These are phyloP conservation scores for Lycophotia porphyrea DNA, from an alignment of 2,888 invertebrate genomes.

Conservation along the genomic window DNA sequence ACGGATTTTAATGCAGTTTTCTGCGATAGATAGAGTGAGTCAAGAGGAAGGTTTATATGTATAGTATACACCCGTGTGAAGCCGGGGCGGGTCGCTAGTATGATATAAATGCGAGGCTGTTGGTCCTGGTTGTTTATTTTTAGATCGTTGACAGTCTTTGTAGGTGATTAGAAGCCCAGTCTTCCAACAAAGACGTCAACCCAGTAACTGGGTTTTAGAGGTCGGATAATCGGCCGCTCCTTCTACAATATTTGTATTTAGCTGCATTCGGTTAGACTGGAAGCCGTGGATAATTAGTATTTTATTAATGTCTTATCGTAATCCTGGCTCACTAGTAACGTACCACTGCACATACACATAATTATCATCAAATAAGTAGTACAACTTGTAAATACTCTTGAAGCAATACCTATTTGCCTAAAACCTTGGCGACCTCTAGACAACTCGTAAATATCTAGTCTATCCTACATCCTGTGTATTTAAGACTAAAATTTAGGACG, in stretches of 20 bases:
- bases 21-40: too few relatives aligned
- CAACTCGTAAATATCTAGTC: conserved; percentile 42
- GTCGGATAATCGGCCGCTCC: neutral
- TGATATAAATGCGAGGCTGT: neutral
- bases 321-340: neutral
- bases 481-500: conserved; percentile 41
- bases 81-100: too few relatives aligned
- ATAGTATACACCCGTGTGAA: too few relatives aligned
- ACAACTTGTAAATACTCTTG: conserved; percentile 20
- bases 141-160: neutral
- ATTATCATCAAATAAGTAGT: conserved; percentile 38
- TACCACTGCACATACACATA: conserved; percentile 4
- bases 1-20: too few relatives aligned
- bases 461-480: conserved; percentile 46
- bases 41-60: too few relatives aligned
- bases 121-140: neutral
- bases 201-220: neutral
- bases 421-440: conserved; percentile 46
- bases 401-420: conserved; percentile 34
- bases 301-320: neutral
- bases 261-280: neutral
- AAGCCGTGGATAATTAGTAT: neutral
- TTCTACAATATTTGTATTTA: neutral
- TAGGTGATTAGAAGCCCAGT: neutral
- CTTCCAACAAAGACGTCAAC: neutral